Evolutionary conservation across 2,113 vertebrate species (phyloP).

Genomic region (Paramisgurnus dabryanus): DNA sequence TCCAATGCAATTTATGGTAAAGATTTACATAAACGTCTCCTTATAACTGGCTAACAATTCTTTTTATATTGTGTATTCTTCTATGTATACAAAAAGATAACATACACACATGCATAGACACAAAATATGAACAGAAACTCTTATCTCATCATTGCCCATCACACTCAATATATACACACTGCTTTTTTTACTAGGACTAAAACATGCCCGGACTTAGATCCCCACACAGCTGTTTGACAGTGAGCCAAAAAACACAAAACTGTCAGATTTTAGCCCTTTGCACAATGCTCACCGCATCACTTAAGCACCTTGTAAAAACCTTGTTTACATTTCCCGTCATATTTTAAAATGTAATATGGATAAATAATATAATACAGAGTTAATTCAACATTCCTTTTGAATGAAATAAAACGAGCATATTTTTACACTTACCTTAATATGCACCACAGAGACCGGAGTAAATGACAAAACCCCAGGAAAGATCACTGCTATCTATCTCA

Average conservation of each 20-base stretch:
- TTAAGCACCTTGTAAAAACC: neutral
- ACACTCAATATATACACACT: neutral
- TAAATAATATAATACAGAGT: neutral
- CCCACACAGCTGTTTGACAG: neutral
- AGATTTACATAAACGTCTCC: too few species aligned
- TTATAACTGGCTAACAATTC: too few species aligned
- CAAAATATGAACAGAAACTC: too few species aligned
- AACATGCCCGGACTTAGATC: conserved; percentile 44
- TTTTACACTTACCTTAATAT: neutral
- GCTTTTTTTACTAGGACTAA: neutral
- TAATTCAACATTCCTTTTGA: too few species aligned
- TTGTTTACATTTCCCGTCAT: neutral
- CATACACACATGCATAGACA: too few species aligned
- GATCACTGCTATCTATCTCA: neutral
- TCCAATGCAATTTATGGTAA: too few species aligned
- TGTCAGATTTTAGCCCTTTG: neutral
- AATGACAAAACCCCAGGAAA: neutral
- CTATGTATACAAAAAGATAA: too few species aligned
- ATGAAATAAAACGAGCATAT: neutral
- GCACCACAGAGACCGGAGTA: neutral
- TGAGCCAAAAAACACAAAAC: neutral
- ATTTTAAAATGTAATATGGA: neutral
- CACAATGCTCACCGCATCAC: neutral
- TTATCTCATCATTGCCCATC: neutral
- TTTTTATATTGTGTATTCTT: too few species aligned